Evolutionary conservation across 37 sponge, comb jelly and placozoan genomes (phyloP).

Genomic region (Amphimedon queenslandica): DNA sequence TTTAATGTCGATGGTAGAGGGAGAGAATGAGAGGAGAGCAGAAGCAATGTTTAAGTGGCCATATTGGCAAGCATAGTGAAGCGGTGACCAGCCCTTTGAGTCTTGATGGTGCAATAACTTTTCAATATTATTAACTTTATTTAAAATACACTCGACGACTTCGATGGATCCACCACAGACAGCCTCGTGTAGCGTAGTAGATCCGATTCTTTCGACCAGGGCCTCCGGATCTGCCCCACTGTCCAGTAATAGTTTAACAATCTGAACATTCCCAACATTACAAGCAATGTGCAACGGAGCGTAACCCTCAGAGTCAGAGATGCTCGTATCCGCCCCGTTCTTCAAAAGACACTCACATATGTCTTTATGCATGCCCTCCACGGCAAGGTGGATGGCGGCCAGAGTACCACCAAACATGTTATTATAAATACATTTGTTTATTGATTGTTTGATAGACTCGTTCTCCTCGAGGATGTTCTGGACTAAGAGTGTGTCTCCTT

Average conservation of each 20-base stretch:
- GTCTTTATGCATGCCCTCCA: constrained; percentile 51
- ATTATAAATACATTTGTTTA: constrained; percentile 51
- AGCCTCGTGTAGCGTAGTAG: constrained; percentile 73
- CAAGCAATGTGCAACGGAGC: constrained; percentile 71
- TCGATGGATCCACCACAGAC: constrained; percentile 63
- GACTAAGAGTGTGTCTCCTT: constrained; percentile 55
- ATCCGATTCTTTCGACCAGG: constrained; percentile 32
- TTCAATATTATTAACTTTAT: constrained; percentile 21
- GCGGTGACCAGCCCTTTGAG: constrained; percentile 68
- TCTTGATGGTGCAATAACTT: constrained; percentile 20
- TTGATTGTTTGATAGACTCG: constrained; percentile 46
- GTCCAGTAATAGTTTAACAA: constrained; percentile 51
- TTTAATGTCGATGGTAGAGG: constrained; percentile 44
- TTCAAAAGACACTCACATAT: constrained; percentile 49
- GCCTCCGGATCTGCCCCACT: constrained; percentile 48
- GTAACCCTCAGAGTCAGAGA: constrained; percentile 69
- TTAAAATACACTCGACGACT: constrained; percentile 42
- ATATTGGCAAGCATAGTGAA: constrained; percentile 82
- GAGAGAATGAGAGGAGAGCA: constrained; percentile 33
- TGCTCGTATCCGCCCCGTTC: constrained; percentile 45
- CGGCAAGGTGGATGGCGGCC: constrained; percentile 62
- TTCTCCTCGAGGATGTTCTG: constrained; percentile 67
- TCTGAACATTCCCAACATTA: constrained; percentile 49
- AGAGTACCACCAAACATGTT: constrained; percentile 34
- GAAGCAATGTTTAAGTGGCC: constrained; percentile 43